Evolutionary conservation across 2,113 vertebrate species (phyloP), one percentile per base, ranked within the genome.

Genomic region (Anarhynchus alexandrinus): DNA sequence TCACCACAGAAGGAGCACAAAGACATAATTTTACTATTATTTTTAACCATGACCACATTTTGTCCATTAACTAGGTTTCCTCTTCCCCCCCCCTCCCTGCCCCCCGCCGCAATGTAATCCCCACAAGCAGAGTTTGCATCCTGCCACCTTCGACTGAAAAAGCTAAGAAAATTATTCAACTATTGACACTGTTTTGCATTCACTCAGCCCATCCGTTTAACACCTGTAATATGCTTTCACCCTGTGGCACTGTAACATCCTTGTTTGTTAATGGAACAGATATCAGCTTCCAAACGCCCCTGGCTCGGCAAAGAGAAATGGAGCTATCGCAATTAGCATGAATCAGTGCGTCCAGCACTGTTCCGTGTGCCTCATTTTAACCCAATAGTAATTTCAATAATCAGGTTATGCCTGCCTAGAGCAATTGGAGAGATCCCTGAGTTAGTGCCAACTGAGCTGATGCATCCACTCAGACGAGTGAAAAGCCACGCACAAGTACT

Each of bases 381-480:
- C 78, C 23, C 40, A 85, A 29, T 3, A 72, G n/a, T 69, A 93
- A 82, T 90, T 91, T 91, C 82, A 95, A 85, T 89, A 96, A 84
- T 47, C 89, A 10, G 52, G 25, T 78, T 91, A 58, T 23, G 7
- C 12, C 38, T 89, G 65, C 86, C 80, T 88, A 15, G 0, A 84
- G 55, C 86, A 74, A 38, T 7, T 10, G 32, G 45, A 73, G 38
- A 66, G 19, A 81, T 81, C 64, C 15, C 32, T 8, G 25, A 58
- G 36, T 88, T 83, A 78, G 51, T 43, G 51, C 20, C 71, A 78
- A 16, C 9, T 38, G 55, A 84, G 72, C 4, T 91, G 69, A 71
- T 78, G 23, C 6, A 62, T 64, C 59, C 55, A 43, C 72, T 51
- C 42, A 47, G 51, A 36, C 0, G 0, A 52, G 18, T 42, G 38